These are phyloP conservation scores for Myotis davidii DNA, from an alignment of 2,113 vertebrate genomes.

Conservation along the genomic window DNA sequence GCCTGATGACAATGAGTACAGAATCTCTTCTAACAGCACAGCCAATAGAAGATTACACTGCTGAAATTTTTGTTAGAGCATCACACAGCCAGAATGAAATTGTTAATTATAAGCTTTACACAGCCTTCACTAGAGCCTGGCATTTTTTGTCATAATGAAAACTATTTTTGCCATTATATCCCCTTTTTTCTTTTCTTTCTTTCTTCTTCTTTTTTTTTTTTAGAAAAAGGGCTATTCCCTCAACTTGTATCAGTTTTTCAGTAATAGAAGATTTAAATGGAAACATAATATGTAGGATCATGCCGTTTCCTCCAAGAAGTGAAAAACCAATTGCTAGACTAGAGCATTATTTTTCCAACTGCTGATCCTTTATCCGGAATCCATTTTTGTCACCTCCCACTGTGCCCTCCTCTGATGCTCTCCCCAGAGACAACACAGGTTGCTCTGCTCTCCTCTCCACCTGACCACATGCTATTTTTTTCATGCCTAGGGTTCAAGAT, in stretches of 20 bases:
- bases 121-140: neutral
- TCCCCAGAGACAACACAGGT: neutral
- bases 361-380: neutral
- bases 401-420: neutral
- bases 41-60: neutral
- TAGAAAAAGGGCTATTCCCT: slow-evolving; percentile 18
- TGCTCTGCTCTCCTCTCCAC: neutral
- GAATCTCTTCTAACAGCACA: neutral
- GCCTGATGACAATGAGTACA: neutral
- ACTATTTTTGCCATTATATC: slow-evolving; percentile 46
- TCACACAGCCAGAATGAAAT: slow-evolving; percentile 37
- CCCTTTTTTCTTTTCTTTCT: neutral
- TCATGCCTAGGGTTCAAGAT: neutral
- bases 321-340: slow-evolving; percentile 2
- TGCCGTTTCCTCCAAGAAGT: slow-evolving; percentile 30
- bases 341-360: slow-evolving; percentile 12
- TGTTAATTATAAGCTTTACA: slow-evolving; percentile 54
- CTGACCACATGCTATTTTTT: neutral
- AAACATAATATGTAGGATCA: slow-evolving; percentile 38
- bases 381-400: neutral
- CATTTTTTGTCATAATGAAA: slow-evolving; percentile 61
- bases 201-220: neutral
- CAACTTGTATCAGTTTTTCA: slow-evolving; percentile 5
- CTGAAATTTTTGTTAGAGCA: neutral
- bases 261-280: slow-evolving; percentile 30